Conservation (phyloP, 2,797 vertebrate species). For the Girardinus metallicus region DNA sequence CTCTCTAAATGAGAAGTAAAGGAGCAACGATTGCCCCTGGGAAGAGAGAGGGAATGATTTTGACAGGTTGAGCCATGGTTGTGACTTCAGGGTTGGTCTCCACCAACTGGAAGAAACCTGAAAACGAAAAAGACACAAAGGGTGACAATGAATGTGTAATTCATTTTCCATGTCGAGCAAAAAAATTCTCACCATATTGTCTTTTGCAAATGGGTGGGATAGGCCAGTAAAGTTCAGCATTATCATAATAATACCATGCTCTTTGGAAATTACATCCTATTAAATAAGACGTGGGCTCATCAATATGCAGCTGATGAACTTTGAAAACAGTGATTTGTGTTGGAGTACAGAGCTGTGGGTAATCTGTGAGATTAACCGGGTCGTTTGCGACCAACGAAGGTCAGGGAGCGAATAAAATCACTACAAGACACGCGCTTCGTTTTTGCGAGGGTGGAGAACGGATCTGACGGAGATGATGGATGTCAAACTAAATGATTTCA, state of each 20-base stretch:
- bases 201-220: neutral
- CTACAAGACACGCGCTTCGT: neutral
- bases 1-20: slow-evolving; percentile 12
- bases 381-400: slow-evolving; percentile 30
- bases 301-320: slow-evolving; percentile 58
- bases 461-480: neutral
- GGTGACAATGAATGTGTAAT: slow-evolving; percentile 2
- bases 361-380: slow-evolving; percentile 25
- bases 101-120: slow-evolving; percentile 23
- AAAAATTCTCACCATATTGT: neutral
- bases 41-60: neutral
- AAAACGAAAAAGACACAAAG: slow-evolving; percentile 8
- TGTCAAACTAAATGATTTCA: neutral
- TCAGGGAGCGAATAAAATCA: slow-evolving; percentile 29
- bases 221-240: slow-evolving; percentile 54
- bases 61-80: neutral
- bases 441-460: neutral
- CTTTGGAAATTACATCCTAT: slow-evolving; percentile 16
- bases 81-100: neutral
- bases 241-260: slow-evolving; percentile 61
- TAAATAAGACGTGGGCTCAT: slow-evolving; percentile 43
- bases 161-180: neutral
- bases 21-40: neutral
- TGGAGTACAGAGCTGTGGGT: slow-evolving; percentile 21
- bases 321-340: slow-evolving; percentile 43